Evolutionary conservation across 2,797 vertebrate genomes (phyloP).

Genomic region (Enteromius fasciolatus): DNA sequence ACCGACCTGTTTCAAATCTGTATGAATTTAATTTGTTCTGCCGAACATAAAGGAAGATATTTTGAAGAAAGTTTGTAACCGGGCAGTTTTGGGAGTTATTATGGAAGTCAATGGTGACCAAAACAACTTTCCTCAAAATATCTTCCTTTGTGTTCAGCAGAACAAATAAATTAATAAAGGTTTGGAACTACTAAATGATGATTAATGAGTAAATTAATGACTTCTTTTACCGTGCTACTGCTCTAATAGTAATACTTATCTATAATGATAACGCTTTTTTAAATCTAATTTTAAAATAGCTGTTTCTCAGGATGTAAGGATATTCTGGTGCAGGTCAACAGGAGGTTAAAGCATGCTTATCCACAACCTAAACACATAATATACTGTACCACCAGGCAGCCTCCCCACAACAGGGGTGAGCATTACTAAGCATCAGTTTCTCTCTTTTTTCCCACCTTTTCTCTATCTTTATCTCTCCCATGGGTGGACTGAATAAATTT

Average conservation of each 20-base stretch:
- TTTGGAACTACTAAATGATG: background rate
- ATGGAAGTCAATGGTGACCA: too few relatives aligned
- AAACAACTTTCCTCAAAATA: too few relatives aligned
- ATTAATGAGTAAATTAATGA: background rate
- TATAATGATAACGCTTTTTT: background rate
- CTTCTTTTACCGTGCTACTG: background rate
- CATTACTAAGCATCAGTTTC: conserved; percentile 38
- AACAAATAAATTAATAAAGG: too few relatives aligned
- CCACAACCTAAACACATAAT: background rate
- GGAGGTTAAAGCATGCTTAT: conserved; percentile 9
- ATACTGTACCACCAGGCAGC: background rate
- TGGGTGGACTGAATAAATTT: conserved; percentile 70
- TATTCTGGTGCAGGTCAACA: background rate
- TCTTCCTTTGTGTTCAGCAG: too few relatives aligned
- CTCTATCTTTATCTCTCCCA: conserved; percentile 35
- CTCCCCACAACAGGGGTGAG: conserved; percentile 54
- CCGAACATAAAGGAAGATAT: too few relatives aligned
- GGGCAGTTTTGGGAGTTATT: too few relatives aligned
- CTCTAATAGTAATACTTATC: background rate
- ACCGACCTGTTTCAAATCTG: too few relatives aligned
- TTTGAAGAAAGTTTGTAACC: too few relatives aligned
- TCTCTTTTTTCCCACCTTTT: background rate
- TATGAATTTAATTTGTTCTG: too few relatives aligned
- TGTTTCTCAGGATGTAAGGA: background rate
- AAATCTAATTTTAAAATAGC: background rate